These are phyloP conservation scores for Plecotus auritus DNA, from an alignment of 2,113 vertebrate genomes.

Conservation along the genomic window DNA sequence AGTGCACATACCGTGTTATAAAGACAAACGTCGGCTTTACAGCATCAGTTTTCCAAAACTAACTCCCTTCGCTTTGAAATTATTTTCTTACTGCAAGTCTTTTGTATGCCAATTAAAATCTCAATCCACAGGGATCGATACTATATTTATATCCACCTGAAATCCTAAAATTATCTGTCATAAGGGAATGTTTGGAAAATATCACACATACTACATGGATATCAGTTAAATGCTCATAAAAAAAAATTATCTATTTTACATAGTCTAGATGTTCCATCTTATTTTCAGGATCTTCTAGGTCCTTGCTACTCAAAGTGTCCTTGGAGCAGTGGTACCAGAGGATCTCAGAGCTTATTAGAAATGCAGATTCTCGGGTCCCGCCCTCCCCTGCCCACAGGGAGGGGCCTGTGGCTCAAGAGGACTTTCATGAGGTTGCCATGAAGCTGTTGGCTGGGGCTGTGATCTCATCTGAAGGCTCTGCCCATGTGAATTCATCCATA, in stretches of 20 bases:
- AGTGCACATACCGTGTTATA: neutral
- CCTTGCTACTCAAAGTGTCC: neutral
- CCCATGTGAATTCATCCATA: rapidly evolving
- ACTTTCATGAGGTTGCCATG: neutral
- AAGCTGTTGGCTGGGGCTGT: neutral
- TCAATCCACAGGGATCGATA: neutral
- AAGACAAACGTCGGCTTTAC: neutral
- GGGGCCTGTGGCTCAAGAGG: neutral
- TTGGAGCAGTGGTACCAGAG: neutral
- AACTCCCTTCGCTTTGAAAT: conserved; percentile 26
- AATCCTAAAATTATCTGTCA: neutral
- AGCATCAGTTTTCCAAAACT: neutral
- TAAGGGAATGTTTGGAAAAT: conserved; percentile 1
- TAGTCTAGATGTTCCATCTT: neutral
- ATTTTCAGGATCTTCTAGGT: neutral
- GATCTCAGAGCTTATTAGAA: neutral
- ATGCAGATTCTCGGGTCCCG: neutral
- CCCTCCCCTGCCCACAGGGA: neutral
- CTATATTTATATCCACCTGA: neutral
- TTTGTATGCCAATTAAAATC: neutral
- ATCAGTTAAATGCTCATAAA: neutral
- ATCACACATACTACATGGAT: neutral
- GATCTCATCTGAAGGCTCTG: neutral
- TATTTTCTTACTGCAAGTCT: conserved; percentile 24
- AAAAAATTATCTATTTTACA: neutral